Evolutionary conservation across 2,113 vertebrate genomes (phyloP).

Genomic region (Daubentonia madagascariensis): DNA sequence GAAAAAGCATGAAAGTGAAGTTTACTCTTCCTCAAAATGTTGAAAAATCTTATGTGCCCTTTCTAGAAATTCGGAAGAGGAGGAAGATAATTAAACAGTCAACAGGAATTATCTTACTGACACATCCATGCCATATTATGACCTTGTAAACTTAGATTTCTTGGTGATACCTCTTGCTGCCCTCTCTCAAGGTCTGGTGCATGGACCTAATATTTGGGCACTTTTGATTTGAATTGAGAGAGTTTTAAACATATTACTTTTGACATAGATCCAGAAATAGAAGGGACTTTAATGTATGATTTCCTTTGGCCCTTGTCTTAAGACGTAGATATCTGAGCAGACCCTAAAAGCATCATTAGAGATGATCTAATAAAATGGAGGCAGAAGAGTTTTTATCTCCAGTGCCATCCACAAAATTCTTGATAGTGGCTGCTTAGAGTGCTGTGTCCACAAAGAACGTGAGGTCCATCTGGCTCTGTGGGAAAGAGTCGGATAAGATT

Average conservation of each 20-base stretch:
- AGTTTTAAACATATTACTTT: background rate
- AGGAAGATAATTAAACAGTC: background rate
- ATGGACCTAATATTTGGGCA: background rate
- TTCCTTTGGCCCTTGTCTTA: background rate
- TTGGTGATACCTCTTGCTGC: background rate
- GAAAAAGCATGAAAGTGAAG: background rate
- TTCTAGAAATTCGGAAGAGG: background rate
- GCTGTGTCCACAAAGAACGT: background rate
- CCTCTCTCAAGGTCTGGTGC: background rate
- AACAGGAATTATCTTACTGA: background rate
- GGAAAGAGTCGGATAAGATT: background rate
- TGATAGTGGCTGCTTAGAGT: background rate
- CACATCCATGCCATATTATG: background rate
- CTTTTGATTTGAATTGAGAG: background rate
- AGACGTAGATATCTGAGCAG: background rate
- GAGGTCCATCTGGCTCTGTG: background rate
- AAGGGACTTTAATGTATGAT: background rate
- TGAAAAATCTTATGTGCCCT: background rate
- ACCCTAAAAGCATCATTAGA: background rate
- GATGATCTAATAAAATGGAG: background rate
- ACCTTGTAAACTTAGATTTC: background rate
- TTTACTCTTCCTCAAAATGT: background rate
- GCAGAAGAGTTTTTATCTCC: background rate
- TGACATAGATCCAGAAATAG: background rate
- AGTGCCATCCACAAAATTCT: background rate